Conservation (phyloP, 2,113 vertebrate species). For the Hypomesus transpacificus region DNA sequence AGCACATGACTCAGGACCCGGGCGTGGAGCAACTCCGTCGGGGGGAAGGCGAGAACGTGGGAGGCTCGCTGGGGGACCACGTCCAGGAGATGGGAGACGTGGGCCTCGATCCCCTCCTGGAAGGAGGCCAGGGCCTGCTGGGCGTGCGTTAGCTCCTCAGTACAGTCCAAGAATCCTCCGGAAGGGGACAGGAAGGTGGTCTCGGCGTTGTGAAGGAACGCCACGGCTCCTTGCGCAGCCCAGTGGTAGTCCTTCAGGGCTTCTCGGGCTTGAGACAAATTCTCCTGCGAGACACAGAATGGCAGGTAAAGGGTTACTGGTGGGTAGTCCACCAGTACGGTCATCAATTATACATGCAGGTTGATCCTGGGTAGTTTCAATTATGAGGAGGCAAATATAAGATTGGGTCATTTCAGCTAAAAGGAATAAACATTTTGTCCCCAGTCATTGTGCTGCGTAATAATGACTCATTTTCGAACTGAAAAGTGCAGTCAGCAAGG, state of each 20-base stretch:
- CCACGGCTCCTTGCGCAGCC: conserved; percentile 62
- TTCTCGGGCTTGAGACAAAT: conserved; percentile 69
- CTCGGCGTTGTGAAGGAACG: conserved; percentile 68
- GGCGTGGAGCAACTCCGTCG: conserved; percentile 67
- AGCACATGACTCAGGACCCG: conserved; percentile 68
- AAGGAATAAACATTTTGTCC: no score
- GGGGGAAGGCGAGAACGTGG: conserved; percentile 47
- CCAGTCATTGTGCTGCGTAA: no score
- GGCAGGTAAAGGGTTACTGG: conserved; percentile 5
- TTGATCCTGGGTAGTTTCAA: no score
- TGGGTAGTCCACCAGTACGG: not conserved
- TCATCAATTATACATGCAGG: no score
- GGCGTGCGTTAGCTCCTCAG: conserved; percentile 50
- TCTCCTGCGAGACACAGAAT: conserved; percentile 65
- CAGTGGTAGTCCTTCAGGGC: conserved; percentile 67
- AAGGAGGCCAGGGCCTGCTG: conserved; percentile 48
- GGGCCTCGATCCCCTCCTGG: conserved; percentile 69
- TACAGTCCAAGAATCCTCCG: conserved; percentile 60
- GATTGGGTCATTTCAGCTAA: no score
- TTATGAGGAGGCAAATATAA: no score
- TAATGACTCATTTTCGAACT: no score
- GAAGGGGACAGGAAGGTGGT: conserved; percentile 50
- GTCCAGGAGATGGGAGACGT: conserved; percentile 64
- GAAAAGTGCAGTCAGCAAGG: no score
- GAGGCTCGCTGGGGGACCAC: conserved; percentile 61